Evolutionary conservation across 2,888 invertebrate species (phyloP).

Genomic region (Leptinotarsa juncta): DNA sequence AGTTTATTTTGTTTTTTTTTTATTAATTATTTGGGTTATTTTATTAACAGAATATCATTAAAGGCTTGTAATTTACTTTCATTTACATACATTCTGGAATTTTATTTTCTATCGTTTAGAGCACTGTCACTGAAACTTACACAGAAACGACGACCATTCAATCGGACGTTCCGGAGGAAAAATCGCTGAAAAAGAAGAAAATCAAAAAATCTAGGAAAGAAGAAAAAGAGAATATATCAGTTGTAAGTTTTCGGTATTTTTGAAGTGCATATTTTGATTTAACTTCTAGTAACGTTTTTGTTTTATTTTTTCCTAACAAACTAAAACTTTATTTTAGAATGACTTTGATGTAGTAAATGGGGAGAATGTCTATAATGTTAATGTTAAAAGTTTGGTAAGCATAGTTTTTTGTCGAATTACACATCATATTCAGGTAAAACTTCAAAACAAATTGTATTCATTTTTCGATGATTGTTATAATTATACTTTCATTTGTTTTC

Average conservation of each 20-base stretch:
- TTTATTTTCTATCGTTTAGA: constrained; percentile 58
- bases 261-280: constrained; percentile 32
- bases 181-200: constrained; percentile 69
- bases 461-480: not conserved
- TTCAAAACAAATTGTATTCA: constrained; percentile 7
- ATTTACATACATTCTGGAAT: constrained; percentile 34
- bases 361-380: constrained; percentile 70
- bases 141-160: constrained; percentile 62
- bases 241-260: constrained; percentile 68
- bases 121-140: constrained; percentile 61
- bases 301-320: constrained; percentile 55
- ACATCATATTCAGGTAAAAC: constrained; percentile 36
- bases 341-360: constrained; percentile 64
- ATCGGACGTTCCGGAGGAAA: constrained; percentile 55
- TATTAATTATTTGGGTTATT: constrained; percentile 3
- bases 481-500: not conserved
- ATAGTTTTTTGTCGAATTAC: constrained; percentile 40
- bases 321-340: constrained; percentile 58
- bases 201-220: constrained; percentile 75
- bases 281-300: constrained; percentile 31
- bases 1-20: constrained; percentile 9
- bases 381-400: constrained; percentile 75
- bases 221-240: constrained; percentile 76
- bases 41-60: not conserved
- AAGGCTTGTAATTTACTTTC: constrained; percentile 12